Evolutionary conservation across 2,888 invertebrate genomes (phyloP).

Genomic region (Hermaeophaga mercurialis): DNA sequence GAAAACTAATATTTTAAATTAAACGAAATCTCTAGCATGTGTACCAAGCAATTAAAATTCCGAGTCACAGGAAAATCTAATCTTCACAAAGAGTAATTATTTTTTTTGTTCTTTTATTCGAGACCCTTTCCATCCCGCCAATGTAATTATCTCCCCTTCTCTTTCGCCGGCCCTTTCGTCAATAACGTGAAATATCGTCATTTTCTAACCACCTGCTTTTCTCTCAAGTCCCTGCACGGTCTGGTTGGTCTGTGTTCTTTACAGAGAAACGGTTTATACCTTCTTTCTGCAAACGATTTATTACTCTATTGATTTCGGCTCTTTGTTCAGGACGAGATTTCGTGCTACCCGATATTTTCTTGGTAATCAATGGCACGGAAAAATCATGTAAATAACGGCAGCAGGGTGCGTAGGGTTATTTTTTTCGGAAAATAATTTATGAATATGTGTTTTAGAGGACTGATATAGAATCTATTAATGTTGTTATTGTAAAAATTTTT

Average conservation of each 20-base stretch:
- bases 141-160: constrained; percentile 28
- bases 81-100: constrained; percentile 25
- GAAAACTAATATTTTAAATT: too few species aligned
- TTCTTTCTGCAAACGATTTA: background rate
- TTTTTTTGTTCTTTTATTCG: constrained; percentile 9
- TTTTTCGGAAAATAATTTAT: too few species aligned
- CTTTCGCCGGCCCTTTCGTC: constrained; percentile 12
- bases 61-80: constrained; percentile 11
- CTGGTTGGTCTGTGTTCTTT: background rate
- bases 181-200: constrained; percentile 8
- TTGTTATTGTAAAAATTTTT: too few species aligned
- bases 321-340: background rate
- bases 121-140: constrained; percentile 11
- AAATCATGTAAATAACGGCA: too few species aligned
- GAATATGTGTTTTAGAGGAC: too few species aligned
- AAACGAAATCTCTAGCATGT: too few species aligned
- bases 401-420: too few species aligned
- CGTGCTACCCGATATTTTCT: too few species aligned
- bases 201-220: constrained; percentile 23
- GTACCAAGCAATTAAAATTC: constrained; percentile 22
- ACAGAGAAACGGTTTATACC: background rate
- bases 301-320: background rate
- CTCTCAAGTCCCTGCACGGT: background rate
- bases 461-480: too few species aligned
- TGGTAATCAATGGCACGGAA: too few species aligned